These are phyloP conservation scores for Cosmopolites sordidus DNA, from an alignment of 2,888 invertebrate species.

Conservation along the genomic window DNA sequence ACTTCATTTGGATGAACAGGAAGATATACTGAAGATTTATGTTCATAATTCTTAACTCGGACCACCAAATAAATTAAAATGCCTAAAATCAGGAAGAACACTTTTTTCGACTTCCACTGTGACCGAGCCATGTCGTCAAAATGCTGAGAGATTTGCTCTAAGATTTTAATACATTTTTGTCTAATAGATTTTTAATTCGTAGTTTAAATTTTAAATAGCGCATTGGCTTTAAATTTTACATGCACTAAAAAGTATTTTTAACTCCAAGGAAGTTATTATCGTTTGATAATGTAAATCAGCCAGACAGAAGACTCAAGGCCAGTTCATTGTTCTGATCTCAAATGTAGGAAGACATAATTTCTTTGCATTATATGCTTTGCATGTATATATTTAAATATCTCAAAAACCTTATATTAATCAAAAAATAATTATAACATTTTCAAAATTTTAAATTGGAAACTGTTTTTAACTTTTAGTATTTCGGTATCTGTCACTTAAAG, in stretches of 20 bases:
- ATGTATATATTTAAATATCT: no score
- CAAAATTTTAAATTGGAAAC: no score
- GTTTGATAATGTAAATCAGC: background rate
- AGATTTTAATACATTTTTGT: no score
- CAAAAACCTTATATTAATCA: no score
- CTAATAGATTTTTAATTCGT: no score
- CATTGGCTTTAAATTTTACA: background rate
- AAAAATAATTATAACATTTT: no score
- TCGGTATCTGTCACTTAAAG: no score
- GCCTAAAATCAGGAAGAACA: constrained; percentile 31
- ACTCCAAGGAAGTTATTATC: background rate
- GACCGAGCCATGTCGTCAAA: constrained; percentile 37
- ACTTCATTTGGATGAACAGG: constrained; percentile 56
- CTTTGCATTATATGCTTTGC: no score
- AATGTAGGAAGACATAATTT: no score
- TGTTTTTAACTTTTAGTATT: no score
- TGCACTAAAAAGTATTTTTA: background rate
- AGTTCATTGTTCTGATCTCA: no score
- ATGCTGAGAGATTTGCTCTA: background rate
- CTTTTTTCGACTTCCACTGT: constrained; percentile 41
- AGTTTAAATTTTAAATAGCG: background rate
- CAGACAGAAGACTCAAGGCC: no score
- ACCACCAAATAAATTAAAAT: constrained; percentile 39
- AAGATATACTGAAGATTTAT: constrained; percentile 52
- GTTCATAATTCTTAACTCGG: constrained; percentile 43